Conservation (phyloP, 2,113 vertebrate species). For the Puffinus mauretanicus region DNA sequence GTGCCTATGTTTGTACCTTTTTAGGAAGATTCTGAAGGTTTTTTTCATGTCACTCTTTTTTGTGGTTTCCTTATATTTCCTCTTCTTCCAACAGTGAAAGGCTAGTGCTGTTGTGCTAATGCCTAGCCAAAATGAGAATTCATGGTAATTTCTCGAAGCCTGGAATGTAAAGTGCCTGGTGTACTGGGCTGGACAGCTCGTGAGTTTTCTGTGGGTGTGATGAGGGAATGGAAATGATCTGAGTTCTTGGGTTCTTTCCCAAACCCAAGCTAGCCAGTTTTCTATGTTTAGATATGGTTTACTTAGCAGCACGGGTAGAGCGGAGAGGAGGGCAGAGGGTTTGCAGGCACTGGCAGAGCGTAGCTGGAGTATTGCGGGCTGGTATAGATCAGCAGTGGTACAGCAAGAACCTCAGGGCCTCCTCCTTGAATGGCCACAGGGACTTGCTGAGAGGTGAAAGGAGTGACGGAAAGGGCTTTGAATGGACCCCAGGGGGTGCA, state of each 20-base stretch:
- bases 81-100: neutral
- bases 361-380: neutral
- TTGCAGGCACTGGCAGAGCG: neutral
- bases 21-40: neutral
- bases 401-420: neutral
- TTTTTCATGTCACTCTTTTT: neutral
- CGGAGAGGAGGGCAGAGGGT: neutral
- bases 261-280: slow-evolving; percentile 34
- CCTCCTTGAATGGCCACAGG: neutral
- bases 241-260: slow-evolving; percentile 61
- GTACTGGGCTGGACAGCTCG: neutral
- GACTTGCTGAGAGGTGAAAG: neutral
- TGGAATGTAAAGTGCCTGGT: neutral
- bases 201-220: slow-evolving; percentile 43
- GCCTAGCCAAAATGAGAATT: neutral
- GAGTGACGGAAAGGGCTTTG: neutral
- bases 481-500: neutral
- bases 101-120: neutral
- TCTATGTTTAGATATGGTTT: slow-evolving; percentile 46
- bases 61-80: neutral
- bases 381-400: neutral
- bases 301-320: neutral
- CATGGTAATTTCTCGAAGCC: neutral
- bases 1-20: neutral
- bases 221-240: slow-evolving; percentile 35